Evolutionary conservation across 2,797 vertebrate species (phyloP).

Genomic region (Champsocephalus gunnari): DNA sequence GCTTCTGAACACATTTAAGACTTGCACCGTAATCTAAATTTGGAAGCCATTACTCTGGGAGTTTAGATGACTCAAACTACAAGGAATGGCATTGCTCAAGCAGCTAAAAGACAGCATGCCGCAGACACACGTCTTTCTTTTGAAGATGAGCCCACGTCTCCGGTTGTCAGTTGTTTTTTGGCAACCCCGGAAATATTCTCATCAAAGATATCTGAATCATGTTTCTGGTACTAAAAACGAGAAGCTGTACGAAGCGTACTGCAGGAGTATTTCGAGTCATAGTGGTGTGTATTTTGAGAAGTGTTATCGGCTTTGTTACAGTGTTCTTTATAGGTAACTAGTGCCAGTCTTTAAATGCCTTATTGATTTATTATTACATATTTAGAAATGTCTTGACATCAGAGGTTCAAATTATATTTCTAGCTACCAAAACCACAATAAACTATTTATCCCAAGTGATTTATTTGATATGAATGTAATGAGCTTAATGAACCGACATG

Average conservation of each 20-base stretch:
- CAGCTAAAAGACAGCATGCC: constrained; percentile 69
- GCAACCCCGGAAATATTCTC: constrained; percentile 58
- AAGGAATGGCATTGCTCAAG: constrained; percentile 62
- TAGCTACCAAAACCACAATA: constrained; percentile 44
- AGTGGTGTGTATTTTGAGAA: constrained; percentile 48
- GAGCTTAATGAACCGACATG: constrained; percentile 58
- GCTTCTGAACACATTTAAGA: constrained; percentile 52
- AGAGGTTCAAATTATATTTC: constrained; percentile 48
- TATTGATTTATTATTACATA: constrained; percentile 44
- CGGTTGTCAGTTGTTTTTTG: constrained; percentile 73
- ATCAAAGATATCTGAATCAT: constrained; percentile 44
- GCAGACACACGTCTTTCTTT: constrained; percentile 68
- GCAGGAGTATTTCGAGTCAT: constrained; percentile 54
- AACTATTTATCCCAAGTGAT: constrained; percentile 42
- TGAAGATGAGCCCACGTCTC: constrained; percentile 71
- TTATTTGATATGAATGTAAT: constrained; percentile 52
- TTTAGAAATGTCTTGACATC: constrained; percentile 1
- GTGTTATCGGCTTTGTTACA: constrained; percentile 13
- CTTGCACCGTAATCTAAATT: constrained; percentile 61
- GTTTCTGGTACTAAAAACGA: constrained; percentile 50
- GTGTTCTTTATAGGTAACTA: neutral
- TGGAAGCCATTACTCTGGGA: constrained; percentile 50
- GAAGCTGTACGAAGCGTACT: constrained; percentile 7
- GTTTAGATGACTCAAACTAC: constrained; percentile 63
- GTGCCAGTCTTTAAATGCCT: constrained; percentile 13